Evolutionary conservation across 2,113 vertebrate genomes (phyloP), one percentile per base, ranked within the genome.

Genomic region (Pleuronectes platessa): DNA sequence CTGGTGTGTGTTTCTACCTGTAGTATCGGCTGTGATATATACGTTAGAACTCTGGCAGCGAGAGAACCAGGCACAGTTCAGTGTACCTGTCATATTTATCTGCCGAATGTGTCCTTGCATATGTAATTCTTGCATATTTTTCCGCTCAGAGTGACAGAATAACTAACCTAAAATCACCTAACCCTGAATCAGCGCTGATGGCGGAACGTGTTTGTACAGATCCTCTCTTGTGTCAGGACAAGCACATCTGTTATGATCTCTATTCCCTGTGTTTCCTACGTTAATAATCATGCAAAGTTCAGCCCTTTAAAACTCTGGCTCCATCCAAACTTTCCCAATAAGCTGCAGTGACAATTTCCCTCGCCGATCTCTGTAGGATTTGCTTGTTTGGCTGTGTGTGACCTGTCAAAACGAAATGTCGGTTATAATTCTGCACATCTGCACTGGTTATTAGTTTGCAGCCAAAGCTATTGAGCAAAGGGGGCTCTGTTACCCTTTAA

Each of bases 311-410:
- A 74, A 31, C 49, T 1, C 10, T 15, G 11, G 10, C 40, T 18
- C 7, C 4, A 5, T 37, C n/a, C 23, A 66, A 68, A 59, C 37
- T 58, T 62, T 35, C 20, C 76, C 21, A 82, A 75, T 84, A 63
- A 76, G 67, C 51, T 21, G 21, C 35, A 78, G 54, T 3, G 53
- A 2, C 56, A 81, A 54, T 0, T 0, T 15, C 31, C 31, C 21
- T 59, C 5, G n/a, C 20, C 56, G 23, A 42, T 42, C 56, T 68
- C 3, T n/a, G 45, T 10, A 69, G 54, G 70, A 78, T 71, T 74
- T 75, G 58, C 58, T 61, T 54, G 66, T 35, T 51, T 62, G 24
- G 49, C 20, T 62, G 64, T 53, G 58, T 78, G 67, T 45, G 56
- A 58, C 60, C 35, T 11, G 5, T 69, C 37, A 65, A 84, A 76